Conservation (phyloP, 2,888 invertebrate genomes). For the Morinoia aosen region DNA sequence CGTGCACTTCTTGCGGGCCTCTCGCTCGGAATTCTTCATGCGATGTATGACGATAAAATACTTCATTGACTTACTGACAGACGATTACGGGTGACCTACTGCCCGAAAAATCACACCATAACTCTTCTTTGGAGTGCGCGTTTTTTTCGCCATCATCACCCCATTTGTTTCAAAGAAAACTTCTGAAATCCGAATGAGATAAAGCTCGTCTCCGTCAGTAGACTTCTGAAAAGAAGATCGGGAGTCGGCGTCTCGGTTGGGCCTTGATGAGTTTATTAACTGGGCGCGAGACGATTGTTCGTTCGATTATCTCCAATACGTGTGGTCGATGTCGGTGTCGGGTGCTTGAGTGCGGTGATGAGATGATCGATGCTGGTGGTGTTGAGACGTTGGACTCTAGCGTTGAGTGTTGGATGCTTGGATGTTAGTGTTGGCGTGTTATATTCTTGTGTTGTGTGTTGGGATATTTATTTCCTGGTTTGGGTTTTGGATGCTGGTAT, state of each 20-base stretch:
- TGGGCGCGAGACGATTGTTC: not conserved
- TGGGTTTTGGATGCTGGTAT: not conserved
- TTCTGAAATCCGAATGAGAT: slow-evolving; percentile 5
- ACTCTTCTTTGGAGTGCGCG: not conserved
- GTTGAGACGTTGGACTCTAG: not conserved
- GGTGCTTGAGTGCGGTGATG: not conserved
- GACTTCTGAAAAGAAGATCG: not conserved
- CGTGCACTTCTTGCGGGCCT: not conserved
- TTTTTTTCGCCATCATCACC: not conserved
- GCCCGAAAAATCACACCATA: not conserved
- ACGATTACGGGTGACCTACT: not conserved
- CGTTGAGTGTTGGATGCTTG: not conserved
- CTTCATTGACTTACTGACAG: not conserved
- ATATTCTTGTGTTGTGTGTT: not conserved
- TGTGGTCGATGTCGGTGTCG: not conserved
- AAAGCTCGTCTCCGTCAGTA: not conserved
- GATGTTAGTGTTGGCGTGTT: too few species aligned
- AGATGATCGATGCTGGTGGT: not conserved
- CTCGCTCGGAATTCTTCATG: not conserved
- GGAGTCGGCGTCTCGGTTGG: not conserved
- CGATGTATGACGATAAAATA: not conserved
- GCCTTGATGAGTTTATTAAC: not conserved
- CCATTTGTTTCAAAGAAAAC: slow-evolving; percentile 18
- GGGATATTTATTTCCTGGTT: not conserved
- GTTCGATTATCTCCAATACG: not conserved